Evolutionary conservation across 2,888 invertebrate genomes (phyloP).

Genomic region (Cyclophora punctaria): DNA sequence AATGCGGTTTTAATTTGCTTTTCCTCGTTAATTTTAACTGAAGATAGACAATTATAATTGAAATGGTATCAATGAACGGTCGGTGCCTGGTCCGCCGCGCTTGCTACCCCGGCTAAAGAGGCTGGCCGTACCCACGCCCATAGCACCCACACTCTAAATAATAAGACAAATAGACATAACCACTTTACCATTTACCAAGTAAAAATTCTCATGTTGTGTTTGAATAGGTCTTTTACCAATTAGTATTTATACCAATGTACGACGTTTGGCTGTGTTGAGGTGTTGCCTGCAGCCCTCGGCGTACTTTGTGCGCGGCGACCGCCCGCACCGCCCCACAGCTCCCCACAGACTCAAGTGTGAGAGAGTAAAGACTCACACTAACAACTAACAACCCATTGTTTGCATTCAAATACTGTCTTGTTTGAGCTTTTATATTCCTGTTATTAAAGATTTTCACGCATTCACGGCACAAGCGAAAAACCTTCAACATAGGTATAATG

Average conservation of each 20-base stretch:
- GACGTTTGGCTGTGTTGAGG: constrained; percentile 44
- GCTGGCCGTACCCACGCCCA: constrained; percentile 49
- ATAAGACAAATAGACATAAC: constrained; percentile 69
- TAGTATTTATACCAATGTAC: constrained; percentile 69
- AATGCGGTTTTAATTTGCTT: too few species aligned
- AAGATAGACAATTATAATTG: too few species aligned
- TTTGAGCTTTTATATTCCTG: constrained; percentile 32
- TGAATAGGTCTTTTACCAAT: constrained; percentile 73
- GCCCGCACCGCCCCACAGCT: constrained; percentile 40
- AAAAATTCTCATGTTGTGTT: constrained; percentile 71
- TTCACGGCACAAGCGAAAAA: constrained; percentile 14
- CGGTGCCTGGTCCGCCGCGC: constrained; percentile 13
- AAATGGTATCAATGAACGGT: too few species aligned
- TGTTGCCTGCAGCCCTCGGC: constrained; percentile 47
- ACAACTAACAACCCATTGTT: constrained; percentile 48
- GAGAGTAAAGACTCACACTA: constrained; percentile 44
- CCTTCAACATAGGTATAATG: constrained; percentile 2
- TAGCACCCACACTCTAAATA: constrained; percentile 71
- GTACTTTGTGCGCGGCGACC: constrained; percentile 46
- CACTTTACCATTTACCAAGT: constrained; percentile 72
- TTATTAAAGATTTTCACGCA: constrained; percentile 26
- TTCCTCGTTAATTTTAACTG: too few species aligned
- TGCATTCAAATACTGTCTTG: constrained; percentile 42
- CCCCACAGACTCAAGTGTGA: constrained; percentile 40
- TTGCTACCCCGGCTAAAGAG: constrained; percentile 44